Conservation (phyloP, 2,113 vertebrate genomes). For the Vanacampus margaritifer region DNA sequence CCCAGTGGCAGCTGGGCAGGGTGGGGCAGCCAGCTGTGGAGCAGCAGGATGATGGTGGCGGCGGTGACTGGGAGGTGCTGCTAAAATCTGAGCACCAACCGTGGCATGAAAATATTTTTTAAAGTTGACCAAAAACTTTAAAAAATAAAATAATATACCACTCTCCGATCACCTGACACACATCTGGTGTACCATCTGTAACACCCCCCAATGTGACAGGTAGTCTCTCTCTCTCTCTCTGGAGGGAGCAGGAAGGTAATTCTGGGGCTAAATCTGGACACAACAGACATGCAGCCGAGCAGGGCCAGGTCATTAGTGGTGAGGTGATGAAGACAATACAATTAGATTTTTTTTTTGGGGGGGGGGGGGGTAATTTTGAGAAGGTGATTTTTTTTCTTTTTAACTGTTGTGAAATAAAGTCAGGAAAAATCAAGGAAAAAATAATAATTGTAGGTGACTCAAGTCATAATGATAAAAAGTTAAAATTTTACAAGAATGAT, state of each 20-base stretch:
- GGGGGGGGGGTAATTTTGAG: too few relatives aligned
- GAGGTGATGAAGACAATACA: conserved; percentile 54
- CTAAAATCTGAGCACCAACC: conserved; percentile 52
- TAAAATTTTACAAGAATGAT: too few relatives aligned
- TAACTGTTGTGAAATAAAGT: too few relatives aligned
- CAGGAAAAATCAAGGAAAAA: too few relatives aligned
- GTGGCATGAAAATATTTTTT: conserved; percentile 18
- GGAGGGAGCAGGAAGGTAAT: conserved; percentile 63
- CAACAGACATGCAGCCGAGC: conserved; percentile 53
- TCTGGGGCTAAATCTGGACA: conserved; percentile 74
- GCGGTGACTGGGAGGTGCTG: conserved; percentile 60
- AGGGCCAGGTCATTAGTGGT: conserved; percentile 51
- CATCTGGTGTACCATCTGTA: conserved; percentile 77
- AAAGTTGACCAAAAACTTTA: background rate
- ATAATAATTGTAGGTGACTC: too few relatives aligned
- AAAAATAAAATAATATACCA: conserved; percentile 32
- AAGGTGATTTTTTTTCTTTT: too few relatives aligned
- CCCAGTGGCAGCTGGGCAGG: conserved; percentile 78
- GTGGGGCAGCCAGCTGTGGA: conserved; percentile 77
- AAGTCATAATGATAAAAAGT: too few relatives aligned
- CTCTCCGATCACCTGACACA: conserved; percentile 65
- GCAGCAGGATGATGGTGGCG: conserved; percentile 69
- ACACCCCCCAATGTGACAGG: conserved; percentile 69
- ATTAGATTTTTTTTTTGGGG: too few relatives aligned
- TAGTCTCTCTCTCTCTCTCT: conserved; percentile 64